phyloP scores from a whole-genome alignment of 2,888 invertebrate species.

The Epinotia ramella region DNA sequence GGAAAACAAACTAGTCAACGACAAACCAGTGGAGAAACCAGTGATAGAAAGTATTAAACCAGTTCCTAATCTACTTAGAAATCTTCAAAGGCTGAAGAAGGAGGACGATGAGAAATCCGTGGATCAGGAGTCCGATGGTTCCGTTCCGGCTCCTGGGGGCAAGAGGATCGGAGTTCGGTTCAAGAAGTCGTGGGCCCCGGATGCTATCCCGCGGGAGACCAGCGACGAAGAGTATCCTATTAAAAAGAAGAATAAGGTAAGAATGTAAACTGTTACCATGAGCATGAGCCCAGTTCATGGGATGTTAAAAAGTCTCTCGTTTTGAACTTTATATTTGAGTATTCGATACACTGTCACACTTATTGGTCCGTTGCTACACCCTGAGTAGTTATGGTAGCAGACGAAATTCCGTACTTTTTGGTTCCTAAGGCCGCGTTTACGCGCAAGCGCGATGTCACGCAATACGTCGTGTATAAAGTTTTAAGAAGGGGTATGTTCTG shows the following conservation, averaged over 20 bases:
- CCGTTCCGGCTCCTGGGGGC: constrained; percentile 63
- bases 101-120: constrained; percentile 77
- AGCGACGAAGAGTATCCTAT: constrained; percentile 72
- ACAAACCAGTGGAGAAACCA: constrained; percentile 38
- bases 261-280: neutral
- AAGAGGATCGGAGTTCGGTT: constrained; percentile 76
- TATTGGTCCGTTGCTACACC: neutral
- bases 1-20: constrained; percentile 36
- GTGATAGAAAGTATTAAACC: constrained; percentile 41
- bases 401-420: too few relatives aligned
- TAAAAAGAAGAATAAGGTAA: constrained; percentile 75
- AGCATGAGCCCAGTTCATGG: constrained; percentile 6
- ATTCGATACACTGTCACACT: neutral
- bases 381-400: too few relatives aligned
- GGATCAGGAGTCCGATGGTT: constrained; percentile 72
- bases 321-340: neutral
- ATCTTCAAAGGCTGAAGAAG: constrained; percentile 62
- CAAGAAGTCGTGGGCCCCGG: constrained; percentile 72
- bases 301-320: neutral
- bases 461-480: too few relatives aligned
- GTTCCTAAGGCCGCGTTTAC: too few relatives aligned
- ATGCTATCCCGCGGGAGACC: constrained; percentile 64
- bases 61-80: constrained; percentile 43
- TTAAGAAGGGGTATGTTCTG: too few relatives aligned
- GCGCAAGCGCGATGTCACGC: too few relatives aligned